Percentiles rank a stretch among this genome's conserved stretches.
These are phyloP conservation scores for Eriocheir sinensis DNA, from an alignment of 1,140 invertebrate genomes.

Conservation along the genomic window DNA sequence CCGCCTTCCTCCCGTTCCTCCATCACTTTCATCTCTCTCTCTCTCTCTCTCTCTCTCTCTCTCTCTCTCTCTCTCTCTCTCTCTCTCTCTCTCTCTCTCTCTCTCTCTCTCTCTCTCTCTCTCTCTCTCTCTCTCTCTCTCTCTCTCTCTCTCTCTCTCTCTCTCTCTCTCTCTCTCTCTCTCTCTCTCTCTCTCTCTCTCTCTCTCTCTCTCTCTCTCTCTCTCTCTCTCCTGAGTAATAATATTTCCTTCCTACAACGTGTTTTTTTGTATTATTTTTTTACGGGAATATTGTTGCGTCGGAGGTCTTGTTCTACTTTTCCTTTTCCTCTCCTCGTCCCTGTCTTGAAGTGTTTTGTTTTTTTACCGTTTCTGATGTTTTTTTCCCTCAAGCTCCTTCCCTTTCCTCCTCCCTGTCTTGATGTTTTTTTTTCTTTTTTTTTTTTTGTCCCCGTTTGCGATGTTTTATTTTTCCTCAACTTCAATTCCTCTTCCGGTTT, in stretches of 20 bases:
- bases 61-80: neutral
- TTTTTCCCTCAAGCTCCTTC: neutral
- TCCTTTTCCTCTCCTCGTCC: neutral
- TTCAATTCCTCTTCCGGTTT: no score
- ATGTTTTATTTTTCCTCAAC: no score
- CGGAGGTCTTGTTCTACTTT: no score
- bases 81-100: neutral
- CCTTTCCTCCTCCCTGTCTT: neutral
- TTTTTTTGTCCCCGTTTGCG: neutral
- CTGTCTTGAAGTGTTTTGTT: neutral
- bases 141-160: slow-evolving; percentile 9
- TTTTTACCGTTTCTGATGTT: neutral
- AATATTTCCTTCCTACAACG: neutral
- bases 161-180: neutral
- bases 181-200: neutral
- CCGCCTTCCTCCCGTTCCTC: neutral
- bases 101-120: neutral
- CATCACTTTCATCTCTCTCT: neutral
- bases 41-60: neutral
- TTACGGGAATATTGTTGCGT: no score
- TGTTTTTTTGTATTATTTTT: neutral
- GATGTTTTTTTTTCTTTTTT: neutral
- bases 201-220: neutral
- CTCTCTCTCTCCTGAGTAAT: neutral
- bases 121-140: slow-evolving; percentile 40